Conservation (phyloP, 2,888 invertebrate species). For the Eudemis profundana region DNA sequence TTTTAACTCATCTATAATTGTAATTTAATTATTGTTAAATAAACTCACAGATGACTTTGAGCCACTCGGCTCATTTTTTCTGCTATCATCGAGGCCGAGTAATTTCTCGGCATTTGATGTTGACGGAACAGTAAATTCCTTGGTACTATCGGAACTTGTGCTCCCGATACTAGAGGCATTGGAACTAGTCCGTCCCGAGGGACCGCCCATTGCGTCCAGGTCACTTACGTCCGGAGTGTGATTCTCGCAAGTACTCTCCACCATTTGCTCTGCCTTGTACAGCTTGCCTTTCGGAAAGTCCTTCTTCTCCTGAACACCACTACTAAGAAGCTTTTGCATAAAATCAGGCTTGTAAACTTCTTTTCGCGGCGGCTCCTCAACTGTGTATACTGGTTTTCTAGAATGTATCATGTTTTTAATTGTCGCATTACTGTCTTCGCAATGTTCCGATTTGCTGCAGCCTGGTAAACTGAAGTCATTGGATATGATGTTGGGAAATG, state of each 20-base stretch:
- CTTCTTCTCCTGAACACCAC: slow-evolving; percentile 71
- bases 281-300: slow-evolving; percentile 77
- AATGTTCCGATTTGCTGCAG: slow-evolving; percentile 69
- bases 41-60: slow-evolving; percentile 66
- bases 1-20: too few species aligned
- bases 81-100: slow-evolving; percentile 68
- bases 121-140: slow-evolving; percentile 73
- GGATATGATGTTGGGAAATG: slow-evolving; percentile 63
- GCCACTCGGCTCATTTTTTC: slow-evolving; percentile 61
- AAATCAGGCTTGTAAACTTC: slow-evolving; percentile 63
- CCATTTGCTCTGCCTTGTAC: slow-evolving; percentile 70
- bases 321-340: slow-evolving; percentile 75
- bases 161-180: slow-evolving; percentile 76
- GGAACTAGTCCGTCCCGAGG: slow-evolving; percentile 70
- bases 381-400: slow-evolving; percentile 56
- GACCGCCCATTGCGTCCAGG: slow-evolving; percentile 60
- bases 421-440: slow-evolving; percentile 70
- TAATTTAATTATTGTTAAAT: too few species aligned
- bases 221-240: slow-evolving; percentile 61
- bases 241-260: slow-evolving; percentile 59
- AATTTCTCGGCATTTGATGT: slow-evolving; percentile 79
- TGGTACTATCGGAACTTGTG: slow-evolving; percentile 70
- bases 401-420: slow-evolving; percentile 74
- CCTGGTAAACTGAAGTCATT: slow-evolving; percentile 72
- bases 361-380: slow-evolving; percentile 55